A percentile compares a stretch with the other conserved stretches of the same genome.
These are phyloP conservation scores for Hypomesus transpacificus DNA, from an alignment of 2,113 vertebrate species.

Conservation along the genomic window DNA sequence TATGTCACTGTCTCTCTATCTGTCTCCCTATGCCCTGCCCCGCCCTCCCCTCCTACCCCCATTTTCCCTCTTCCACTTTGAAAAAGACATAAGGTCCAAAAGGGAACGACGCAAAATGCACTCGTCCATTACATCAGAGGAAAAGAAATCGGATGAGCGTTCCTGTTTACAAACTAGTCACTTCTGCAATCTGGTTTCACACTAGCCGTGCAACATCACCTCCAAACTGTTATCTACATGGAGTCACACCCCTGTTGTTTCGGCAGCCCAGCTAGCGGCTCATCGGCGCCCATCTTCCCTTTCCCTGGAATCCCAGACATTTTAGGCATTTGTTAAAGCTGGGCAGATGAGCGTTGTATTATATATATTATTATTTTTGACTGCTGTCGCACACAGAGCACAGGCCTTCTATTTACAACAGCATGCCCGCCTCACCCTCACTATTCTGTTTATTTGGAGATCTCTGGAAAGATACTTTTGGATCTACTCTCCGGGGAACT, in stretches of 20 bases:
- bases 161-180: too few species aligned
- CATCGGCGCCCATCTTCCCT: conserved; percentile 19
- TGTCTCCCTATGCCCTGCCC: background rate
- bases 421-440: conserved; percentile 1
- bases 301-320: conserved; percentile 75
- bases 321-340: conserved; percentile 68
- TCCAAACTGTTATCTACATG: too few species aligned
- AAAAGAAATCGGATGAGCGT: too few species aligned
- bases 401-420: conserved; percentile 33
- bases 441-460: background rate
- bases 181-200: too few species aligned
- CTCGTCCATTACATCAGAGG: too few species aligned
- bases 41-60: background rate
- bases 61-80: background rate
- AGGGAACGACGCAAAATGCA: too few species aligned
- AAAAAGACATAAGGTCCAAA: too few species aligned
- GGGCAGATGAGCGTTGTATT: conserved; percentile 52
- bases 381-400: conserved; percentile 29
- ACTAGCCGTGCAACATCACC: too few species aligned
- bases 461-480: conserved; percentile 28
- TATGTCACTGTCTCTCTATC: background rate
- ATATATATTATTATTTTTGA: background rate
- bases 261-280: too few species aligned
- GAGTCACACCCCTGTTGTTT: too few species aligned
- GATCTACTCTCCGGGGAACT: conserved; percentile 4